Evolutionary conservation across 2,888 invertebrate genomes (phyloP).

Genomic region (Oscheius sp.): DNA sequence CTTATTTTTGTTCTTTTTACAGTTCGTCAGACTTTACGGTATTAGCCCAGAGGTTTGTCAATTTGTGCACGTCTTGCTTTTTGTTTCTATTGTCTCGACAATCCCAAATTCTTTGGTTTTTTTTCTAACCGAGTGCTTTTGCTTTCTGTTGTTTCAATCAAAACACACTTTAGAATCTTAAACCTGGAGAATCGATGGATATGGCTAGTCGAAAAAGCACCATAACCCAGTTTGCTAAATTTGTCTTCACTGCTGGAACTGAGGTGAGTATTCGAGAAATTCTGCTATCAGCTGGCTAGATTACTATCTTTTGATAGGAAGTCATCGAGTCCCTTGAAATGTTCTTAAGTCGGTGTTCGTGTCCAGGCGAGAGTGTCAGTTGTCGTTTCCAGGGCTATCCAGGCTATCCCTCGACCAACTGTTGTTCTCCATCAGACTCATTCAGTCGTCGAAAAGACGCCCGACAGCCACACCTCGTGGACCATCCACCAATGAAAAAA

Average conservation of each 20-base stretch:
- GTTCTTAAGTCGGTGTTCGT: not conserved
- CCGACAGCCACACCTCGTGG: not conserved
- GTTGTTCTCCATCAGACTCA: not conserved
- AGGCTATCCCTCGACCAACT: not conserved
- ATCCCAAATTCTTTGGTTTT: not conserved
- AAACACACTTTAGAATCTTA: slow-evolving; percentile 11
- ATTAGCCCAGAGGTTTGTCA: slow-evolving; percentile 18
- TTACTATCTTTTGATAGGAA: not conserved
- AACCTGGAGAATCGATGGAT: not conserved
- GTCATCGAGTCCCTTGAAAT: not conserved
- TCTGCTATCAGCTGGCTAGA: not conserved
- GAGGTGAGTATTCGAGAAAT: slow-evolving; percentile 17
- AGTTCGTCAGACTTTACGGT: slow-evolving; percentile 25
- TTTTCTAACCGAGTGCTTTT: not conserved
- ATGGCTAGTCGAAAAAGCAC: slow-evolving; percentile 14
- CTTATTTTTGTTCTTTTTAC: not conserved
- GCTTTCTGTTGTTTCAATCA: not conserved
- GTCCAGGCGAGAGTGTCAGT: not conserved
- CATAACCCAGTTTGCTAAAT: slow-evolving; percentile 29
- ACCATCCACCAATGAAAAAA: not conserved
- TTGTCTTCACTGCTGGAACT: slow-evolving; percentile 30
- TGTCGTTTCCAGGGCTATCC: slow-evolving; percentile 25
- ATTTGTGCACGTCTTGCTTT: not conserved
- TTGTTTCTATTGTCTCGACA: not conserved
- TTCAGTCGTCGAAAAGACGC: slow-evolving; percentile 5